These are phyloP conservation scores for Myotis davidii DNA, from an alignment of 2,113 vertebrate species.

Conservation along the genomic window DNA sequence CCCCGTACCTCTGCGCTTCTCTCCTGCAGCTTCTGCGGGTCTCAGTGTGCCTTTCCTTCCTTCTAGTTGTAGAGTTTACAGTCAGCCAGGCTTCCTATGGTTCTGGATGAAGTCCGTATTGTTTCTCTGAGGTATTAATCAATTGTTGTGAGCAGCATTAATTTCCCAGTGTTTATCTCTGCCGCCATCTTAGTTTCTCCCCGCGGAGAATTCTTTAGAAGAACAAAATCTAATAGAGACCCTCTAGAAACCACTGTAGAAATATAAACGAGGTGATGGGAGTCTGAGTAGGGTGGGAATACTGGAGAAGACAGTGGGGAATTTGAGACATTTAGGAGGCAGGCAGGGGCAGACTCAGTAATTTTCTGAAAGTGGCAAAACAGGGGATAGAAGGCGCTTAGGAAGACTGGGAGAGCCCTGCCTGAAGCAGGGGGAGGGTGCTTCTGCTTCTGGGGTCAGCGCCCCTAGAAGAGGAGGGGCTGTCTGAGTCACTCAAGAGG, in stretches of 20 bases:
- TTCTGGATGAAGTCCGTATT: no score
- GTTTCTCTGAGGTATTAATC: no score
- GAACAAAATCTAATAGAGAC: not conserved
- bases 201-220: not conserved
- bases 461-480: not conserved
- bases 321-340: not conserved
- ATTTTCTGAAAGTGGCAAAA: not conserved
- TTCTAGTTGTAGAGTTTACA: no score
- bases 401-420: not conserved
- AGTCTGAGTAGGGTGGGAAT: not conserved
- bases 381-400: not conserved
- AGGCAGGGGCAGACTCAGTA: not conserved
- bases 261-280: not conserved
- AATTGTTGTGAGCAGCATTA: no score
- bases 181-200: no score
- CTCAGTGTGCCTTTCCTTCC: no score
- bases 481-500: not conserved
- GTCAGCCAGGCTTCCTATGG: no score
- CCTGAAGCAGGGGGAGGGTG: not conserved
- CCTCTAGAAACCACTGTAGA: not conserved
- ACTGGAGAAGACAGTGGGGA: not conserved
- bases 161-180: no score
- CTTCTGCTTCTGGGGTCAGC: not conserved
- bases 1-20: no score
- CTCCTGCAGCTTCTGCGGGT: no score